These are phyloP conservation scores for Orthonychiurus folsomi DNA, from an alignment of 2,888 invertebrate genomes.

Conservation along the genomic window DNA sequence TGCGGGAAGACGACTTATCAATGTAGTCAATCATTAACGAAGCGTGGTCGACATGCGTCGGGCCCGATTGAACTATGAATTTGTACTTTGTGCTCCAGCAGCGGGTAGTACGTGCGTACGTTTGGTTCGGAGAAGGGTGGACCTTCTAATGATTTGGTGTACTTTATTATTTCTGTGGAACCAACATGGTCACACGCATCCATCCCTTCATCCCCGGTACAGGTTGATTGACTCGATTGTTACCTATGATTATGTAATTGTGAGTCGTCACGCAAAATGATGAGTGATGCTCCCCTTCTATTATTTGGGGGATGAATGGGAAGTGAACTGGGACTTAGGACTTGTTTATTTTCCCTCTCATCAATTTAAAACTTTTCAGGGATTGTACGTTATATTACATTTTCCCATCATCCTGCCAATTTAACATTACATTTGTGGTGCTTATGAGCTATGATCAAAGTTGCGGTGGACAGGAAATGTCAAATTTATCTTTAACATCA, in stretches of 20 bases:
- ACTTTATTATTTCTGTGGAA: neutral
- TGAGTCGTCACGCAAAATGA: conserved; percentile 31
- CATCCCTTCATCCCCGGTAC: neutral
- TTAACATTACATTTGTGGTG: no score
- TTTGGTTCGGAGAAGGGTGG: neutral
- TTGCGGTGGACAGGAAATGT: neutral
- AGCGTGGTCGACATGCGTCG: neutral
- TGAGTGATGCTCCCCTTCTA: conserved; percentile 13
- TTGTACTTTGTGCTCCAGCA: neutral
- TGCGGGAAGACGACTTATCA: no score
- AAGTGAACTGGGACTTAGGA: neutral
- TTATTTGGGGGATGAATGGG: neutral
- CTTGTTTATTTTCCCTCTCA: neutral
- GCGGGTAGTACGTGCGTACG: no score
- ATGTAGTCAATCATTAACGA: neutral
- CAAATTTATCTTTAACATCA: neutral
- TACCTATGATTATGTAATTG: conserved; percentile 36
- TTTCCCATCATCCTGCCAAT: no score
- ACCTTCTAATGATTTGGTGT: neutral
- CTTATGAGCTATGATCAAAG: no score
- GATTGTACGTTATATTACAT: neutral
- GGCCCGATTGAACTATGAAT: neutral
- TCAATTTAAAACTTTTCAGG: neutral
- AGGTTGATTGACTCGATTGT: conserved; percentile 35
- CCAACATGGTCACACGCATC: conserved; percentile 9